Evolutionary conservation across 2,113 vertebrate species (phyloP), one percentile per base, ranked within the genome.

Genomic region (Mormyrus lacerda): DNA sequence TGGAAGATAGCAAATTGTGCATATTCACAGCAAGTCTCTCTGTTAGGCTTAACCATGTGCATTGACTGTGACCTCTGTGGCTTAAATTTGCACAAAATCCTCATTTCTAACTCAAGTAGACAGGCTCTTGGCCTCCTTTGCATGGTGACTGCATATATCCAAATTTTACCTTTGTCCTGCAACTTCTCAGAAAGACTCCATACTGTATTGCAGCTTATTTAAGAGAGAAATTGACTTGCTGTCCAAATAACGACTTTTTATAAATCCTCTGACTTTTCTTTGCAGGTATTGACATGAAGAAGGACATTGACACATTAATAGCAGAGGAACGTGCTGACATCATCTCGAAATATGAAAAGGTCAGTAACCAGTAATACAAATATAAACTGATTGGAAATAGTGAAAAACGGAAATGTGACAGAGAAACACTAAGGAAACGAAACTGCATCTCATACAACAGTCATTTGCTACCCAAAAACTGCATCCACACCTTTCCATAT

Each of bases 201-300:
- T 7, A n/a, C 73, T 79, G 73, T 69, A 31, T 31, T 69, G 61
- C 61, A 69, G n/a, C 31, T 27, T 69, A 69, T 31, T 69, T 69
- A 69, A 65, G 61, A 65, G 61, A 65, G n/a, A 61, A 65, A 27
- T 65, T 65, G 24, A 27, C n/a, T 65, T 65, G 61, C 24, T 83
- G 79, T 1, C 9, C 1, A 44, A 45, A 17, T 83, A 44, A 45
- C 47, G 35, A 4, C 44, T 84, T 83, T 47, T 73, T 55, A 0
- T 1, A 3, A 61, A 61, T 24, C 24, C 53, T 65, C 42, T 87
- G 50, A 76, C 35, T 10, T 92, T 65, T 89, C 50, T 17, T 91
- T 92, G 65, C 95, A 98, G 97, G 92, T 96, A 95, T 94, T 97
- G 97, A 96, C 96, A 98, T 98, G 97, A 98, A 97, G 97, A 98